phyloP scores from a whole-genome alignment of 2,113 vertebrate species.

The Leucoraja erinaceus region DNA sequence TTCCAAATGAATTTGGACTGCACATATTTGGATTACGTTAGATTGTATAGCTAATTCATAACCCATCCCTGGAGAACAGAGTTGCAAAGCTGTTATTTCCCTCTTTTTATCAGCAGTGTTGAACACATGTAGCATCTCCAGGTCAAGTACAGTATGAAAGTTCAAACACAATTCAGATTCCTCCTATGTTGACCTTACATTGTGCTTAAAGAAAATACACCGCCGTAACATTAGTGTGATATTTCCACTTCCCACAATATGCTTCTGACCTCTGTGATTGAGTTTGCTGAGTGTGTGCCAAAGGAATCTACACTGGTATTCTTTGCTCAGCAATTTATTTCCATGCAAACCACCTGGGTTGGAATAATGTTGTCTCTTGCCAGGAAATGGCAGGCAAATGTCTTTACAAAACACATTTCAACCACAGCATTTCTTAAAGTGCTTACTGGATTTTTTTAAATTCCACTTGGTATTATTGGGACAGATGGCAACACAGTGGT shows the following conservation, averaged over 20 bases:
- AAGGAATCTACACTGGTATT: background rate
- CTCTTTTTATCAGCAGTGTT: background rate
- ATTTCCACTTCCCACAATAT: conserved; percentile 13
- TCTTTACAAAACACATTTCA: background rate
- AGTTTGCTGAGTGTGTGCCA: background rate
- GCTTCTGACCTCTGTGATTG: background rate
- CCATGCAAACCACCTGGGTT: background rate
- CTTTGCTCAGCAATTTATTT: background rate
- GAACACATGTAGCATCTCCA: background rate
- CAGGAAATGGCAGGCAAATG: background rate
- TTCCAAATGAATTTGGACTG: background rate
- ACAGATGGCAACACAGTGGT: no score
- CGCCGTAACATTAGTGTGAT: background rate
- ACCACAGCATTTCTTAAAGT: background rate
- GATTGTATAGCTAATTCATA: background rate
- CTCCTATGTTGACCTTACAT: background rate
- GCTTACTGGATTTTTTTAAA: background rate
- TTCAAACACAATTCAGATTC: conserved; percentile 26
- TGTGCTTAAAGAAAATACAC: conserved; percentile 19
- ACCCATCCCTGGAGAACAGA: background rate
- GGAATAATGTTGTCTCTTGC: background rate
- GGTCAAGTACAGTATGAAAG: conserved; percentile 29
- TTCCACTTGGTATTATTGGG: background rate
- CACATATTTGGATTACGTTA: background rate
- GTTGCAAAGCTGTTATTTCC: background rate